Base-by-base conservation (phyloP, 2,113 vertebrate species). In the Hoplias malabaricus region DNA sequence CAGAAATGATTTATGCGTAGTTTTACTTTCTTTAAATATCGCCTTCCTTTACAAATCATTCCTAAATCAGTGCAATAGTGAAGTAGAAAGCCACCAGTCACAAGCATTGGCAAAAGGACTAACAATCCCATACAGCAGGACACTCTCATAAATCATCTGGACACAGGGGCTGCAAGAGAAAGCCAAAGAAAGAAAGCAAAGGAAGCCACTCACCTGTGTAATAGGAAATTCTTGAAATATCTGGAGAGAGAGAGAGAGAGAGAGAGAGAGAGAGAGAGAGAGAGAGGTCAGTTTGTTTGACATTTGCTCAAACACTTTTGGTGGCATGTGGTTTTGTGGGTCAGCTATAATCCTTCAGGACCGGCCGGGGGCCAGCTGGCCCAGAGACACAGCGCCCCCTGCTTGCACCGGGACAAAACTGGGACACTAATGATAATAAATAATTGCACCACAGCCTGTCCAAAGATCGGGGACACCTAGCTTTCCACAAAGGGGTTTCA, bases 181-280 rank as follows among this genome's bases (percentile, higher is more conserved):
- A 68, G 38, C 21, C 56, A 78, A 5, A 43, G 14, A 23, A 10
- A 27, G 12, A 34, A 9, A 25, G 61, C 23, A 34, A 3, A 68
- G 5, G 69, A 40, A 54, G 48, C 23, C 61, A 78, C 93, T 94
- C 89, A 96, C 95, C 94, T 92, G 93, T 90, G 88, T 94, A 93
- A 90, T 92, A 93, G 70, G 85, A 83, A 92, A 93, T 93, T 88
- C 94, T 93, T 87, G 93, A 94, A 94, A 95, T 95, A 93, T 92
- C 95, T 96, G 92, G 42, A 87, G 89, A 57, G 72, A 85, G 56
- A 83, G 91, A 90, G 78, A 89, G 48, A 79, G 74, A 61, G 14
- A 77, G 5, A 88, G 31, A 84, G 65, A 84, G 25, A n/a, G 57
- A 79, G 33, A 79, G 8, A 38, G 3, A 50, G 57, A 27, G 66